These are phyloP conservation scores for Dione vanillae DNA, from an alignment of 2,888 invertebrate genomes.

Conservation along the genomic window DNA sequence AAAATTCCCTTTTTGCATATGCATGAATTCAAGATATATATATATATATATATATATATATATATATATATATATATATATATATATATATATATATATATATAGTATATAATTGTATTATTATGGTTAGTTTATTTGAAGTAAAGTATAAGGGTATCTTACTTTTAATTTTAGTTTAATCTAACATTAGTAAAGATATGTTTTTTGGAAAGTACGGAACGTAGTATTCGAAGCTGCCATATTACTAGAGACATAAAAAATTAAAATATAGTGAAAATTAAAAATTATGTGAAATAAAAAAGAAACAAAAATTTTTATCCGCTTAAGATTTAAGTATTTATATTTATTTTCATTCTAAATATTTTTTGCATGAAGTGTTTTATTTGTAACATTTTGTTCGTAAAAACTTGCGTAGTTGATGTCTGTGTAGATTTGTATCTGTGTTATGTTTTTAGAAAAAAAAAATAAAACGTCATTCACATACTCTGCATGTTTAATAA, in stretches of 20 bases:
- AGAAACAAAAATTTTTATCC: too few relatives aligned
- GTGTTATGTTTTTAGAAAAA: background rate
- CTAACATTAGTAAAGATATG: background rate
- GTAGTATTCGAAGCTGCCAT: constrained; percentile 50
- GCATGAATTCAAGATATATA: background rate
- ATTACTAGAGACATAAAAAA: constrained; percentile 37
- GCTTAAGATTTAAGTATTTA: background rate
- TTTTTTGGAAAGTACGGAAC: constrained; percentile 16
- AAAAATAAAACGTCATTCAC: background rate
- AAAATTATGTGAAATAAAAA: background rate
- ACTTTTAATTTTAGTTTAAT: background rate
- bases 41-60: too few relatives aligned
- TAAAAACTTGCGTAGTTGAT: background rate
- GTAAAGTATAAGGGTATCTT: background rate
- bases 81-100: too few relatives aligned
- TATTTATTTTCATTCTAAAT: background rate
- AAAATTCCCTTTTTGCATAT: background rate
- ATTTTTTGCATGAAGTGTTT: constrained; percentile 10
- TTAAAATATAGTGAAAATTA: background rate
- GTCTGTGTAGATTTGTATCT: background rate
- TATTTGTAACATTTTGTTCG: background rate
- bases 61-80: too few relatives aligned
- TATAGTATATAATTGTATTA: background rate
- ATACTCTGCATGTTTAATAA: background rate
- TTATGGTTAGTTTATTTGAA: background rate